A percentile compares a stretch with the other conserved stretches of the same genome.
Conservation (phyloP, 2,888 invertebrate genomes). For the Spilarctia lutea region DNA sequence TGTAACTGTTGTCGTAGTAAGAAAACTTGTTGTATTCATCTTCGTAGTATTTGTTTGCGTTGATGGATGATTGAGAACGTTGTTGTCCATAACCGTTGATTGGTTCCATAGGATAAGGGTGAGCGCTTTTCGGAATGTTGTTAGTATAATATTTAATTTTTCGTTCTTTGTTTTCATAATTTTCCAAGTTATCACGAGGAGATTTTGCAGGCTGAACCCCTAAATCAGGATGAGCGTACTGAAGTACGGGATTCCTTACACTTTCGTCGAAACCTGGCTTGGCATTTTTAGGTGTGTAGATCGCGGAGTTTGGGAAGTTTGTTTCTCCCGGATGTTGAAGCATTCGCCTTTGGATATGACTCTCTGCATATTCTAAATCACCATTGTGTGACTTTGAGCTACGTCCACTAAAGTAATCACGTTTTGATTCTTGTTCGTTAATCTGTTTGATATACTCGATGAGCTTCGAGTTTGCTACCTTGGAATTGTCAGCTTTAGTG, state of each 20-base stretch:
- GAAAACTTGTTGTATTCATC: slow-evolving; percentile 84
- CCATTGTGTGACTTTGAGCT: slow-evolving; percentile 82
- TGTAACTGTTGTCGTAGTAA: slow-evolving; percentile 85
- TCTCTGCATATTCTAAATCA: slow-evolving; percentile 80
- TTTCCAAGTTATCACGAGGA: slow-evolving; percentile 75
- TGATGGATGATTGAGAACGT: slow-evolving; percentile 78
- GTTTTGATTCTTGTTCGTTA: slow-evolving; percentile 88
- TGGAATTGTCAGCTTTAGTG: slow-evolving; percentile 88
- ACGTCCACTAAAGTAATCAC: slow-evolving; percentile 87
- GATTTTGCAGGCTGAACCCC: slow-evolving; percentile 92
- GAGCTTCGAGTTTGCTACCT: slow-evolving; percentile 86
- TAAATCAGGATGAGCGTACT: slow-evolving; percentile 93
- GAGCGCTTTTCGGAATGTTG: slow-evolving; percentile 85
- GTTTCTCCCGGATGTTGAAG: slow-evolving; percentile 89
- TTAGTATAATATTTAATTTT: slow-evolving; percentile 84
- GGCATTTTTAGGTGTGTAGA: slow-evolving; percentile 88
- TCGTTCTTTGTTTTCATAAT: slow-evolving; percentile 67
- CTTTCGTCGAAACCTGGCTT: slow-evolving; percentile 89
- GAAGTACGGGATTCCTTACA: slow-evolving; percentile 90
- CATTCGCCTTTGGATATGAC: slow-evolving; percentile 90
- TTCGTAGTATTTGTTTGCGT: slow-evolving; percentile 80
- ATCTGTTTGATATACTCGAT: slow-evolving; percentile 89
- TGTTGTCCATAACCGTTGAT: slow-evolving; percentile 77
- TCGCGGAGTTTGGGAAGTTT: slow-evolving; percentile 88
- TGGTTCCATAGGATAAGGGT: slow-evolving; percentile 86